Conservation (phyloP, 2,888 invertebrate species). For the Galerucella nymphaeae region DNA sequence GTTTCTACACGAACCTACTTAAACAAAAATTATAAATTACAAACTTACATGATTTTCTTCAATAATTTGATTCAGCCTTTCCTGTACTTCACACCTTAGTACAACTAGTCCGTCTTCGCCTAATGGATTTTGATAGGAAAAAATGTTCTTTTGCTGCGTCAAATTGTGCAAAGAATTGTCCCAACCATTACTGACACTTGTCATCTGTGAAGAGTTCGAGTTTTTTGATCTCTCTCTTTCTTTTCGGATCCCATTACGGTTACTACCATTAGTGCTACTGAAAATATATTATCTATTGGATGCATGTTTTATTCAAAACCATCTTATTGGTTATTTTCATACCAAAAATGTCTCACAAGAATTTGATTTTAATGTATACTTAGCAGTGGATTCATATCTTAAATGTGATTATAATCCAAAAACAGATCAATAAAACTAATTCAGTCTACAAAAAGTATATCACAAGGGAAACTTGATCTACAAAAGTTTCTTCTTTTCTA, state of each 20-base stretch:
- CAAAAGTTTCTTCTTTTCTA: too few relatives aligned
- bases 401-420: too few relatives aligned
- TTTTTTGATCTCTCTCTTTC: conserved; percentile 55
- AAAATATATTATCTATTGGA: conserved; percentile 10
- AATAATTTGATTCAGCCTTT: conserved; percentile 84
- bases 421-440: too few relatives aligned
- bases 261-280: conserved; percentile 21
- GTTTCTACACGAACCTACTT: too few relatives aligned
- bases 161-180: conserved; percentile 50
- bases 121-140: conserved; percentile 57
- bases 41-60: conserved; percentile 78
- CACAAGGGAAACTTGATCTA: too few relatives aligned
- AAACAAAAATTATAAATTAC: background rate
- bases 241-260: conserved; percentile 26
- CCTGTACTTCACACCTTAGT: conserved; percentile 78
- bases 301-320: background rate
- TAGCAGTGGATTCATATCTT: too few relatives aligned
- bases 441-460: too few relatives aligned
- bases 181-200: conserved; percentile 64
- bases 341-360: background rate
- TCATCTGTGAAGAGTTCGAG: conserved; percentile 66
- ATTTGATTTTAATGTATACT: too few relatives aligned
- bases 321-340: background rate
- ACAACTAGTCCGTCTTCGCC: conserved; percentile 82
- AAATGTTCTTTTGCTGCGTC: conserved; percentile 51